Percentiles rank a stretch among this genome's conserved stretches.
Evolutionary conservation across 2,888 invertebrate genomes (phyloP).

Genomic region (Callyntrura guangdongensis): DNA sequence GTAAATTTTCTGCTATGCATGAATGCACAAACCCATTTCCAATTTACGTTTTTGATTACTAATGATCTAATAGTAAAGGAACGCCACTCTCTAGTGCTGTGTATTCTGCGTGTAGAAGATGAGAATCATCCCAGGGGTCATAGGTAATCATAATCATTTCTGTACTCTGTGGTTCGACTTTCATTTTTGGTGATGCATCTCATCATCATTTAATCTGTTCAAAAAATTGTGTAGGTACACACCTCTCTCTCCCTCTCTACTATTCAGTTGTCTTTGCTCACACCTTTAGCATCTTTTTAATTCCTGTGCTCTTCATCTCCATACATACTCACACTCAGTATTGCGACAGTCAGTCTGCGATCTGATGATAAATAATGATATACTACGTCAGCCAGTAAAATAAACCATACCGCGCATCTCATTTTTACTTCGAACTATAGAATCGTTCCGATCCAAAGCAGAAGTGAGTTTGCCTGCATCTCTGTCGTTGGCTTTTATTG

Average conservation of each 20-base stretch:
- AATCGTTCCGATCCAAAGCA: no score
- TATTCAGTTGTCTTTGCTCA: background rate
- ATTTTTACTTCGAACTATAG: background rate
- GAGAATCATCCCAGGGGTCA: constrained; percentile 4
- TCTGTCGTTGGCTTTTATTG: background rate
- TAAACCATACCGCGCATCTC: background rate
- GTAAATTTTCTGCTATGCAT: background rate
- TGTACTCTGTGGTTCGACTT: background rate
- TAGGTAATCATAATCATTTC: constrained; percentile 4
- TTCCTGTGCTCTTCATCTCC: no score
- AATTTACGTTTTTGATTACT: background rate
- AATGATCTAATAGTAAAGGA: background rate
- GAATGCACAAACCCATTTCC: background rate
- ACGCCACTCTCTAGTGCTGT: background rate
- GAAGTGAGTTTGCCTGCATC: no score
- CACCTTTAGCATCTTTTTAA: background rate
- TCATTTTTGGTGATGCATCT: constrained; percentile 5
- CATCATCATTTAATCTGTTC: background rate
- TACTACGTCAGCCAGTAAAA: no score
- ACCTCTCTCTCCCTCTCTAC: no score
- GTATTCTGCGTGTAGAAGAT: background rate
- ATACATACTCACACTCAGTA: no score
- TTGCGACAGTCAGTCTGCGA: no score
- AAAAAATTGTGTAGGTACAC: background rate
- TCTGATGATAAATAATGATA: no score